Evolutionary conservation across 2,113 vertebrate species (phyloP).

Genomic region (Caranx melampygus): DNA sequence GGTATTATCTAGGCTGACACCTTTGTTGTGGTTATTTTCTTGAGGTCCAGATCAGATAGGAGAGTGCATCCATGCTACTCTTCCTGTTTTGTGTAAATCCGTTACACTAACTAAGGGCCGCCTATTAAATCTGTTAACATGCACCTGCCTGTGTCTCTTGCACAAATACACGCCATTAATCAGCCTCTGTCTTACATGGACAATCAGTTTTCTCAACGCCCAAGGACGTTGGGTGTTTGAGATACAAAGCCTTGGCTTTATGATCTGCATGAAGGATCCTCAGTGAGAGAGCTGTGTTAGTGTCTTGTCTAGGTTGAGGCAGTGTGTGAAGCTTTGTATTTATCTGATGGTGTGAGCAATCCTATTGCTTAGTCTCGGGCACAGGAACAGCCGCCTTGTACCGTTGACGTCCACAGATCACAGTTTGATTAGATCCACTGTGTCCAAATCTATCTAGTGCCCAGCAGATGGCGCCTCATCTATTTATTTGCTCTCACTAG

Average conservation of each 20-base stretch:
- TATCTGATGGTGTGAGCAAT: background rate
- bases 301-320: background rate
- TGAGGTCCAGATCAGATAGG: background rate
- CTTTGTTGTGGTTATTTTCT: background rate
- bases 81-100: slow-evolving; percentile 7
- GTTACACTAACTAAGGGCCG: no score
- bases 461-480: slow-evolving; percentile 49
- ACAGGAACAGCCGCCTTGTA: background rate
- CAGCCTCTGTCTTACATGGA: no score
- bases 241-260: background rate
- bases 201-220: no score
- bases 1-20: background rate
- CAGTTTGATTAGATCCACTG: background rate
- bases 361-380: background rate
- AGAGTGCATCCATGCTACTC: background rate
- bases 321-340: no score
- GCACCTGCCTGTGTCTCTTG: background rate
- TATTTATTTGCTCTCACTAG: background rate
- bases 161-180: background rate
- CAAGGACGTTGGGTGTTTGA: background rate
- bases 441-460: background rate
- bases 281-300: no score
- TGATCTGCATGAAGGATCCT: background rate
- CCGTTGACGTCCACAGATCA: background rate
- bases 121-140: background rate